Base-by-base conservation (phyloP, 2,888 invertebrate genomes). In the Lumbricus terrestris region DNA sequence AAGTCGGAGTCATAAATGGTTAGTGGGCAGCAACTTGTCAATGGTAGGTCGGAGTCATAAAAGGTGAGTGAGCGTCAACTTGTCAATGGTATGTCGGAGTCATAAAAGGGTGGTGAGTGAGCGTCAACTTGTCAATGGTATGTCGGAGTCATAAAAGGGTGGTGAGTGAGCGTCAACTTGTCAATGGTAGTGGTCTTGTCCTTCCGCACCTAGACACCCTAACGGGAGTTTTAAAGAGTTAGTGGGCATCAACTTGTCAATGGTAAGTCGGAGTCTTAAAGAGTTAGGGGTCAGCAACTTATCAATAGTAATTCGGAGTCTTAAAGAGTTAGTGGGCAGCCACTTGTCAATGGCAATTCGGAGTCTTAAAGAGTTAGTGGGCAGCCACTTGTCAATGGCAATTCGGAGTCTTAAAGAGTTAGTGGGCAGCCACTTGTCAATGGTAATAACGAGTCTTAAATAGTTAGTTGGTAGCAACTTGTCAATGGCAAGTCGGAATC, bases 141-240 rank as follows among this genome's bases (percentile, higher is more conserved):
- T 13, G 69, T 69, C n/a, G 6, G 29, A 29, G 13, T 3, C 6
- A n/a, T 69, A 0, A 3, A 69, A 3, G n/a, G 69, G 40, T 40
- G 15, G 15, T 69, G 16, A 69, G n/a, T n/a, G 0, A 16, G 29
- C 69, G n/a, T 69, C 4, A 69, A n/a, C 29, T 69, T 1, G 29
- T 69, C 69, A n/a, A 69, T n/a, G 69, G 69, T n/a, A 69, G n/a
- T 8, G 85, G 15, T 16, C 85, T 85, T 35, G 92, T 94, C 15
- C 94, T 94, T 90, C 90, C 90, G 15, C 93, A 93, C 90, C 92
- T 94, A 88, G 94, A 94, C 91, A 93, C 93, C 13, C 90, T 91
- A n/a, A n/a, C n/a, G 5, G 6, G n/a, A n/a, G n/a, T n/a, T n/a
- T n/a, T n/a, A n/a, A n/a, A n/a, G n/a, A n/a, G n/a, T n/a, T n/a